phyloP scores from a whole-genome alignment of 2,888 invertebrate species.

The Idaea aversata region DNA sequence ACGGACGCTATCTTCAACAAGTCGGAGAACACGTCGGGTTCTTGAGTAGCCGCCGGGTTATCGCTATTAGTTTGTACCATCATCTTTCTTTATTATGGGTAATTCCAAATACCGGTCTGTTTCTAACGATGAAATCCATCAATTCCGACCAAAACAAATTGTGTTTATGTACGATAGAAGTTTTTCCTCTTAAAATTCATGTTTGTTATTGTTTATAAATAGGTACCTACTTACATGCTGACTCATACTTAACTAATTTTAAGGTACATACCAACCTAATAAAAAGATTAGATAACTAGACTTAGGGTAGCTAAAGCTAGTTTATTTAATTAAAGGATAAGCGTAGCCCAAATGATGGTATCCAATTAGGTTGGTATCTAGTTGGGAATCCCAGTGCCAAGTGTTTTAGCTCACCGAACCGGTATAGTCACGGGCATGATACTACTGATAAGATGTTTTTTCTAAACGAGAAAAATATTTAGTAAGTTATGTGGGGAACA shows the following conservation, averaged over 20 bases:
- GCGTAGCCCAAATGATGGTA: neutral
- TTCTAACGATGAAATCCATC: neutral
- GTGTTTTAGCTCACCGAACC: neutral
- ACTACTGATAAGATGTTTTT: too few species aligned
- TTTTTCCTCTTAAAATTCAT: neutral
- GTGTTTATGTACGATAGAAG: neutral
- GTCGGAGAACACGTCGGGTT: neutral
- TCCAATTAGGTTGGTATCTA: neutral
- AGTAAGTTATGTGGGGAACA: too few species aligned
- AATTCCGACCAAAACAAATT: neutral
- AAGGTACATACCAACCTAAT: neutral
- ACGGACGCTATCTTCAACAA: neutral
- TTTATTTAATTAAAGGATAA: constrained; percentile 12
- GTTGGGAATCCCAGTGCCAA: neutral
- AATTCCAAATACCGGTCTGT: neutral
- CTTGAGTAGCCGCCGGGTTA: neutral
- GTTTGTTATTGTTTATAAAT: neutral
- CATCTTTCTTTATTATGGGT: neutral
- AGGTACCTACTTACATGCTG: neutral
- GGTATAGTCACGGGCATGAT: neutral
- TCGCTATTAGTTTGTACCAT: neutral
- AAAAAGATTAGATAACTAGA: neutral
- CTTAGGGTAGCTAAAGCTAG: neutral
- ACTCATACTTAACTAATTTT: neutral
- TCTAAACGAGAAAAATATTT: too few species aligned